Conservation (phyloP, 2,888 invertebrate genomes). For the Oscheius sp. region DNA sequence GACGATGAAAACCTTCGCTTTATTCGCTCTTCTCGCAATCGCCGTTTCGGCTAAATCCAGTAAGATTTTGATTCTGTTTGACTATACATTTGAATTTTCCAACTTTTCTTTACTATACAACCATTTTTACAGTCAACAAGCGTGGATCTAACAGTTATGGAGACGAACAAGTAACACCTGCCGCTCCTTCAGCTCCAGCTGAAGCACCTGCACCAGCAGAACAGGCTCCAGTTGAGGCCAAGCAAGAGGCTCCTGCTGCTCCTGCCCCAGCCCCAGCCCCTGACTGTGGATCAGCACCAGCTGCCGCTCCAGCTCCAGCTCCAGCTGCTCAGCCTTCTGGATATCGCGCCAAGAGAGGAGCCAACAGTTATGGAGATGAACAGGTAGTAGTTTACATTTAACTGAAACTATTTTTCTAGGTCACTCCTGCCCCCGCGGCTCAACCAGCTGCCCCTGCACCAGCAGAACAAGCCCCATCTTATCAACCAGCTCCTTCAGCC, state of each 20-base stretch:
- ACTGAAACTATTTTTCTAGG: no score
- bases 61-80: slow-evolving; percentile 30
- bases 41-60: slow-evolving; percentile 45
- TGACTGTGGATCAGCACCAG: slow-evolving; percentile 6
- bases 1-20: slow-evolving; percentile 31
- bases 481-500: slow-evolving; percentile 24
- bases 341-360: slow-evolving; percentile 18
- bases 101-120: background rate
- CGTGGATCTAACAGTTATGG: slow-evolving; percentile 40
- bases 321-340: slow-evolving; percentile 1
- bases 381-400: no score
- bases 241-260: background rate
- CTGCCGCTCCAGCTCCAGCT: slow-evolving; percentile 27
- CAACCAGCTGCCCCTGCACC: slow-evolving; percentile 31
- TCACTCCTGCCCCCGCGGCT: slow-evolving; percentile 13
- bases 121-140: slow-evolving; percentile 15
- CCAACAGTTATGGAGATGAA: slow-evolving; percentile 41
- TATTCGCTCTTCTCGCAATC: slow-evolving; percentile 44
- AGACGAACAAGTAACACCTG: slow-evolving; percentile 50
- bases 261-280: slow-evolving; percentile 27
- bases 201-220: slow-evolving; percentile 37
- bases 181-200: slow-evolving; percentile 33
- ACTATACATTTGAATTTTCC: background rate
- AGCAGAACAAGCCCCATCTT: no score
- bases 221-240: slow-evolving; percentile 3